Evolutionary conservation across 2,797 vertebrate genomes (phyloP).

Genomic region (Eulemur coronatus): DNA sequence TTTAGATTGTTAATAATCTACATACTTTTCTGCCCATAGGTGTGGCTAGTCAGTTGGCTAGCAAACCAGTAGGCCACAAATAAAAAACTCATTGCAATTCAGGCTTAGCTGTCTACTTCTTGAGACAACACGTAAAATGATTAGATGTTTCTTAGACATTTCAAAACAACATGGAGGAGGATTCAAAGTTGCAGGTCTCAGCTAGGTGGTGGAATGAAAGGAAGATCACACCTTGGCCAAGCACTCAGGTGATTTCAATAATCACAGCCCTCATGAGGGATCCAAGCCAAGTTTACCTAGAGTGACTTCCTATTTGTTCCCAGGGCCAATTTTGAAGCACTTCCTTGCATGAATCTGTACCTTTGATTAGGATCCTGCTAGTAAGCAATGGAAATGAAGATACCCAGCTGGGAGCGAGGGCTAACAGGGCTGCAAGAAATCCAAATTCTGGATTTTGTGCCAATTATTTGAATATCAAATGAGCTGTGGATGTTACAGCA

Average conservation of each 20-base stretch:
- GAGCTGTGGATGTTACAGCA: background rate
- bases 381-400: slow-evolving; percentile 54
- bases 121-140: background rate
- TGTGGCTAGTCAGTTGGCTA: background rate
- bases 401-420: slow-evolving; percentile 9
- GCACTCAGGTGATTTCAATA: background rate
- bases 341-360: background rate
- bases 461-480: slow-evolving; percentile 46
- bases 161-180: background rate
- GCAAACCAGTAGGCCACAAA: background rate
- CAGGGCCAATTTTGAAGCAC: background rate
- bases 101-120: background rate
- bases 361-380: slow-evolving; percentile 28
- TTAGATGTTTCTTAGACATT: background rate
- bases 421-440: background rate
- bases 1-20: background rate
- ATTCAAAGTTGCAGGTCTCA: background rate
- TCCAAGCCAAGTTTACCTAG: background rate
- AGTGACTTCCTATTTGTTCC: background rate
- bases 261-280: background rate
- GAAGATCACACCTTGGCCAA: background rate
- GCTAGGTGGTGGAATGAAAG: background rate
- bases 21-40: background rate
- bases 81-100: background rate
- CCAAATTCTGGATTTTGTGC: background rate